Evolutionary conservation across 2,888 invertebrate species (phyloP).

Genomic region (Drosophila phalerata): DNA sequence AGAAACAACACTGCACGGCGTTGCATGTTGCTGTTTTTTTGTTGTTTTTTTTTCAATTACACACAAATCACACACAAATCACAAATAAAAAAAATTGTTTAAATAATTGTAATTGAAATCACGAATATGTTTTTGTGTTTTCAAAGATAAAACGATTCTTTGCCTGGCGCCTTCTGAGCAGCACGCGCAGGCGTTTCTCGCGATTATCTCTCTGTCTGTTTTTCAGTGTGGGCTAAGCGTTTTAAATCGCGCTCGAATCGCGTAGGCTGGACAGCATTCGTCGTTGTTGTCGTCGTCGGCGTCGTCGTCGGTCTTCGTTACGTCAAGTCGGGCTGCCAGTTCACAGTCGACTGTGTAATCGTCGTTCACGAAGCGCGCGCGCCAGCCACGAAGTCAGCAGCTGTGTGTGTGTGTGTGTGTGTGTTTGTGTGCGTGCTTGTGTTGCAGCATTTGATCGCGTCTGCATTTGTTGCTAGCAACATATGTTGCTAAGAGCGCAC

Average conservation of each 20-base stretch:
- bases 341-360: slow-evolving; percentile 83
- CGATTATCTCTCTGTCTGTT: neutral
- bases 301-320: slow-evolving; percentile 52
- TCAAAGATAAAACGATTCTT: neutral
- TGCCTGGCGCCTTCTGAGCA: slow-evolving; percentile 28
- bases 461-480: slow-evolving; percentile 50
- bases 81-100: slow-evolving; percentile 21
- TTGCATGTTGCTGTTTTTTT: slow-evolving; percentile 28
- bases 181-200: slow-evolving; percentile 72
- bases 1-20: slow-evolving; percentile 19
- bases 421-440: slow-evolving; percentile 21
- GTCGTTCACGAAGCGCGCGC: slow-evolving; percentile 54
- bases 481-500: slow-evolving; percentile 53
- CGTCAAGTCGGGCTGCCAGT: slow-evolving; percentile 84
- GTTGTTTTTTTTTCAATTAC: too few species aligned
- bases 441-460: slow-evolving; percentile 47
- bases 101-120: slow-evolving; percentile 1
- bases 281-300: slow-evolving; percentile 14
- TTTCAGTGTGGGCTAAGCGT: slow-evolving; percentile 17
- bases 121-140: slow-evolving; percentile 3
- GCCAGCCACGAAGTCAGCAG: slow-evolving; percentile 48
- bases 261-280: slow-evolving; percentile 30
- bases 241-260: slow-evolving; percentile 59
- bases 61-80: slow-evolving; percentile 11
- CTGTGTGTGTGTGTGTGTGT: slow-evolving; percentile 12